phyloP scores from a whole-genome alignment of 1,140 invertebrate species.

The Ridgeia piscesae region DNA sequence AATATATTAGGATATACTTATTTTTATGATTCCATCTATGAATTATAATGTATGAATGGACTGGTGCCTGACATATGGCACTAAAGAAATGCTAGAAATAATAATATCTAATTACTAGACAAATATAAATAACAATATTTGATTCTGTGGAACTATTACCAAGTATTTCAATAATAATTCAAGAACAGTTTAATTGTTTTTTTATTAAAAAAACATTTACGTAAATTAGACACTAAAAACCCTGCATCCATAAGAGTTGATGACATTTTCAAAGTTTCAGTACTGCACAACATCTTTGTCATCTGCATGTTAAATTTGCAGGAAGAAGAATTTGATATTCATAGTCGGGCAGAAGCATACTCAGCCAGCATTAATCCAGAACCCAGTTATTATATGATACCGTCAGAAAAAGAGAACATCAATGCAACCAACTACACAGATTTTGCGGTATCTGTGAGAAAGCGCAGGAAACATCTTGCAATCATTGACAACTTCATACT shows the following conservation, averaged over 20 bases:
- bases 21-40: no score
- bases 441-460: slow-evolving; percentile 25
- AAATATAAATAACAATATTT: no score
- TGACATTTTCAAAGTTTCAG: not conserved
- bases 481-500: slow-evolving; percentile 17
- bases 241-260: not conserved
- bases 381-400: slow-evolving; percentile 33
- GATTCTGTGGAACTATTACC: no score
- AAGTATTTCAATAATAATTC: not conserved
- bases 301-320: slow-evolving; percentile 20
- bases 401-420: slow-evolving; percentile 17
- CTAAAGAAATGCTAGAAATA: no score
- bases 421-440: not conserved
- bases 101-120: no score
- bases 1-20: no score
- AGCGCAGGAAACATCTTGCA: slow-evolving; percentile 28
- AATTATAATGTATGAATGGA: no score
- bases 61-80: no score
- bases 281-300: not conserved
- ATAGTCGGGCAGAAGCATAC: slow-evolving; percentile 41
- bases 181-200: not conserved
- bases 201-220: not conserved
- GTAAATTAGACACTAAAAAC: not conserved
- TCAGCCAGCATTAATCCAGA: slow-evolving; percentile 38
- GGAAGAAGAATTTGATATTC: slow-evolving; percentile 45